Conservation (phyloP, 1,140 invertebrate genomes). For the Schlechtendalia chinensis region DNA sequence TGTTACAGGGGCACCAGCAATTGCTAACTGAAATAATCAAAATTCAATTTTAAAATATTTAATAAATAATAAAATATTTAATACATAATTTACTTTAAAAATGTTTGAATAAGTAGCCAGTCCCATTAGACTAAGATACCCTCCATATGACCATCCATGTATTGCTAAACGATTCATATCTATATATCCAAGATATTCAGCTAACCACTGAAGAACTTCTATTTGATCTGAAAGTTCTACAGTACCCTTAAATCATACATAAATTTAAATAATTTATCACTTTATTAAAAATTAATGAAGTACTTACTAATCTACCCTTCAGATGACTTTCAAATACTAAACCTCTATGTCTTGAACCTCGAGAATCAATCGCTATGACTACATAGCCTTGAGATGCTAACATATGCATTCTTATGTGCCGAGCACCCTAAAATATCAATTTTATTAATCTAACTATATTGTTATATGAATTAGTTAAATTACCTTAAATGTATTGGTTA, state of each 20-base stretch:
- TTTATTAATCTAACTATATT: background rate
- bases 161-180: conserved; percentile 91
- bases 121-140: conserved; percentile 83
- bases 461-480: conserved; percentile 40
- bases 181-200: conserved; percentile 80
- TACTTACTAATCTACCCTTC: conserved; percentile 73
- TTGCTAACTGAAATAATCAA: conserved; percentile 64
- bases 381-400: conserved; percentile 94
- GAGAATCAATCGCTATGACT: conserved; percentile 91
- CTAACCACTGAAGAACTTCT: conserved; percentile 86
- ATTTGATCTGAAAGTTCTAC: conserved; percentile 96
- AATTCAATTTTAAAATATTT: conserved; percentile 38
- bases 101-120: conserved; percentile 77
- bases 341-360: conserved; percentile 91
- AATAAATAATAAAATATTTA: background rate
- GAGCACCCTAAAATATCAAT: conserved; percentile 67
- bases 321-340: conserved; percentile 88
- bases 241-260: conserved; percentile 65
- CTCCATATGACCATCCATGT: conserved; percentile 98
- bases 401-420: conserved; percentile 91
- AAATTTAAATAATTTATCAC: background rate
- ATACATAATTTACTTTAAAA: conserved; percentile 67
- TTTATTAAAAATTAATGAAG: background rate
- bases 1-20: conserved; percentile 95
- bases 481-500: conserved; percentile 93